Evolutionary conservation across 2,888 invertebrate species (phyloP).

Genomic region (Tortricodes alternella): DNA sequence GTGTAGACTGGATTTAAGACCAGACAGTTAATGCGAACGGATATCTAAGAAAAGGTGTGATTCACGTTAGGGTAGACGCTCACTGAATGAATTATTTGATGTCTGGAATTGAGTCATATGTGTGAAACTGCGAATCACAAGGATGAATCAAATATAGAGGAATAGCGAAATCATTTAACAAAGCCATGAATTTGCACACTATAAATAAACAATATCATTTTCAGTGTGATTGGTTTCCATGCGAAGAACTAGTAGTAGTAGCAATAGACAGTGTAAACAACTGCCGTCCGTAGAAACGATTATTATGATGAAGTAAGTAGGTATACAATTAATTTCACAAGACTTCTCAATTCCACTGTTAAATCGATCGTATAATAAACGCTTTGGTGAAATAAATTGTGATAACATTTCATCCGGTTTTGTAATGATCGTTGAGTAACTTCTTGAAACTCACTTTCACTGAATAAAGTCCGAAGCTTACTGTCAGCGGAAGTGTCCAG

Average conservation of each 20-base stretch:
- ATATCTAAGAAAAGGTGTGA: conserved; percentile 21
- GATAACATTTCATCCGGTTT: conserved; percentile 43
- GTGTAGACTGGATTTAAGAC: background rate
- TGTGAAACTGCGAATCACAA: background rate
- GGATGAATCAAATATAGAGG: background rate
- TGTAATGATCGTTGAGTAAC: conserved; percentile 47
- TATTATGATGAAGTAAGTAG: too few species aligned
- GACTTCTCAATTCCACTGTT: too few species aligned
- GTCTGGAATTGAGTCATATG: conserved; percentile 5
- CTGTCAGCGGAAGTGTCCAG: conserved; percentile 55
- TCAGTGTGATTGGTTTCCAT: too few species aligned
- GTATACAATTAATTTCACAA: too few species aligned
- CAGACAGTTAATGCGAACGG: conserved; percentile 5
- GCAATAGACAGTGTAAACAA: too few species aligned
- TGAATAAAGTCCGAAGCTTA: conserved; percentile 11
- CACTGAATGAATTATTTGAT: conserved; percentile 3
- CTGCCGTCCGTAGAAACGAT: too few species aligned
- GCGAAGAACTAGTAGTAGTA: too few species aligned
- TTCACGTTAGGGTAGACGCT: conserved; percentile 1
- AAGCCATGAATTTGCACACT: too few species aligned
- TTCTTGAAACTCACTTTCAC: conserved; percentile 26
- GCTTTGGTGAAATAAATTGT: conserved; percentile 38
- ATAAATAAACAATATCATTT: too few species aligned
- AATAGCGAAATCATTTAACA: too few species aligned
- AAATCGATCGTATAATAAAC: background rate